Evolutionary conservation across 1,140 invertebrate genomes (phyloP).

Genomic region (Drosophila bipectinata): DNA sequence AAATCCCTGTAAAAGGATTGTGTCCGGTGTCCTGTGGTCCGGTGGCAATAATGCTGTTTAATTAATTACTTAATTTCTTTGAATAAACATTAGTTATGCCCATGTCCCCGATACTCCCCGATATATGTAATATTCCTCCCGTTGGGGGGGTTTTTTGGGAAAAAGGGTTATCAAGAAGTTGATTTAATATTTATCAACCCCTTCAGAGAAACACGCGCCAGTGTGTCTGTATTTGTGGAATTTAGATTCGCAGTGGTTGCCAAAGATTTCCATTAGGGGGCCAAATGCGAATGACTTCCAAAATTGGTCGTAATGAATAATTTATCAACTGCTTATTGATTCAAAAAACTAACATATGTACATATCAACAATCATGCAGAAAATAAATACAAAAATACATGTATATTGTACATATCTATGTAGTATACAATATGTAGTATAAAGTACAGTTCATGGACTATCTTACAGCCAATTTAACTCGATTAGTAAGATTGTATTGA

Average conservation of each 20-base stretch:
- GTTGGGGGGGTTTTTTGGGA: constrained; percentile 11
- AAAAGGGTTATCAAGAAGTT: constrained; percentile 31
- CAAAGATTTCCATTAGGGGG: constrained; percentile 47
- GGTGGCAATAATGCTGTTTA: constrained; percentile 58
- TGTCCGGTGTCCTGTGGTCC: not conserved
- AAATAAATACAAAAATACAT: not conserved
- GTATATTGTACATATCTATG: not conserved
- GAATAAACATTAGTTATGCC: constrained; percentile 62
- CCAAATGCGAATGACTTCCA: constrained; percentile 54
- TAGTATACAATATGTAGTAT: not conserved
- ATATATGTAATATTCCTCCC: not conserved
- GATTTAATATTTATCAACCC: constrained; percentile 40
- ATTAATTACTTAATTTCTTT: constrained; percentile 72
- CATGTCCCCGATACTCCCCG: constrained; percentile 14
- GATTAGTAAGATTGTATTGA: constrained; percentile 31
- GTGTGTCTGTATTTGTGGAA: constrained; percentile 6
- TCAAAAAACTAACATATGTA: constrained; percentile 41
- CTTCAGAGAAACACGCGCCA: not conserved
- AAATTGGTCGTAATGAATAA: constrained; percentile 54
- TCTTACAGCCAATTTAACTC: constrained; percentile 37
- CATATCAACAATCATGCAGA: constrained; percentile 4
- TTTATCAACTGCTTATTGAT: constrained; percentile 54
- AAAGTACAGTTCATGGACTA: constrained; percentile 18
- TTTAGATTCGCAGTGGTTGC: constrained; percentile 27
- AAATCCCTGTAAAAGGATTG: not conserved